phyloP scores from a whole-genome alignment of 2,113 vertebrate genomes.

The Xenus cinereus region DNA sequence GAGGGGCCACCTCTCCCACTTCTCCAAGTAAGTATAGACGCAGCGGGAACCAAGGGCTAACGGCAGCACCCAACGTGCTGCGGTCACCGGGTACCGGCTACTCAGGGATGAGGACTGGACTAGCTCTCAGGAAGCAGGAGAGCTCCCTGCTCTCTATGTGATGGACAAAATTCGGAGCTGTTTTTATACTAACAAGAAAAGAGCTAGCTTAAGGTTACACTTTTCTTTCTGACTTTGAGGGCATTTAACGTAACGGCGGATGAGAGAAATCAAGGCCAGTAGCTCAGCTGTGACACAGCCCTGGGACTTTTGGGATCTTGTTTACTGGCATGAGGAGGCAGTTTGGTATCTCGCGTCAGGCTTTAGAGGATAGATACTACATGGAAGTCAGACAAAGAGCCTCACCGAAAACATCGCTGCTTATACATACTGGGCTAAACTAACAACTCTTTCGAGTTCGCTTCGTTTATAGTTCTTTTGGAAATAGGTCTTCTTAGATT shows the following conservation, averaged over 20 bases:
- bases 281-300: not conserved
- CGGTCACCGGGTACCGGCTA: not conserved
- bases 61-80: not conserved
- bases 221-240: not conserved
- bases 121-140: not conserved
- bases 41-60: slow-evolving; percentile 11
- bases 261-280: not conserved
- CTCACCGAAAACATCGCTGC: not conserved
- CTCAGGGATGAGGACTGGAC: not conserved
- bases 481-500: slow-evolving; percentile 20
- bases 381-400: not conserved
- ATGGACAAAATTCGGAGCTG: not conserved
- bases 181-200: not conserved
- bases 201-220: not conserved
- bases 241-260: not conserved
- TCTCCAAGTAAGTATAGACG: slow-evolving; percentile 91
- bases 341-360: not conserved
- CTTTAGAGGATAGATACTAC: not conserved
- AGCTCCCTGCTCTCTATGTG: not conserved
- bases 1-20: slow-evolving; percentile 92
- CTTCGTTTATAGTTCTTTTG: not conserved
- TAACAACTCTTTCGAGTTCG: not conserved
- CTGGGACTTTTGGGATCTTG: not conserved
- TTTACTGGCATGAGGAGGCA: not conserved
- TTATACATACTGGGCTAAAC: not conserved